Evolutionary conservation across 2,888 invertebrate species (phyloP).

Genomic region (Caenorhabditis afra): DNA sequence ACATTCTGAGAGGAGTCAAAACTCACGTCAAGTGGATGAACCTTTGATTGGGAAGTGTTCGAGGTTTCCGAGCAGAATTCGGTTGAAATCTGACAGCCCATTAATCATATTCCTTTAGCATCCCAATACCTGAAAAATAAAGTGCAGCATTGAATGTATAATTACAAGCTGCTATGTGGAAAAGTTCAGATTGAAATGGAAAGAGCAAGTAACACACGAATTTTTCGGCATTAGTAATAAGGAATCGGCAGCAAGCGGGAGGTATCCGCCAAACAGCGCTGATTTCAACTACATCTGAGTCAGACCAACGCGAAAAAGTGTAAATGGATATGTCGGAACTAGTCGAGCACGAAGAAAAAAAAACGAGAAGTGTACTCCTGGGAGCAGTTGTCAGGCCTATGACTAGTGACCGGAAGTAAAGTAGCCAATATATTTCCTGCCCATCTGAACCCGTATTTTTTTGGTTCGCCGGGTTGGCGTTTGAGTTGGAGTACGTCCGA

Average conservation of each 20-base stretch:
- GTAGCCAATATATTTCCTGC: conserved; percentile 53
- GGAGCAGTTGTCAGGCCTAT: background rate
- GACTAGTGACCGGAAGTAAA: conserved; percentile 60
- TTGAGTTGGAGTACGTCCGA: background rate
- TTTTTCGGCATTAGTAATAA: no score
- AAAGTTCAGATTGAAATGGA: no score
- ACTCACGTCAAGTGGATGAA: conserved; percentile 56
- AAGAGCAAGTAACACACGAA: no score
- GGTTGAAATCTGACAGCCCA: conserved; percentile 55
- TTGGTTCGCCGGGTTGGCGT: background rate
- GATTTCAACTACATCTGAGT: no score
- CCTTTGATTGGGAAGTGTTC: conserved; percentile 16
- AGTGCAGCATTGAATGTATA: background rate
- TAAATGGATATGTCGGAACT: background rate
- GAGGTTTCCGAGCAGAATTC: conserved; percentile 36
- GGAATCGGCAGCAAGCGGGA: no score
- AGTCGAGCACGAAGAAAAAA: conserved; percentile 17
- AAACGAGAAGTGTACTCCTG: background rate
- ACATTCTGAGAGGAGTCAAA: no score
- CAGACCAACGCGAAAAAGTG: no score
- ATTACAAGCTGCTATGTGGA: no score
- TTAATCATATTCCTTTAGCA: conserved; percentile 46
- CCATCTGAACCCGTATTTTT: conserved; percentile 14
- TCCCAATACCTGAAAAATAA: conserved; percentile 2
- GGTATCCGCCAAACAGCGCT: no score